Conservation (phyloP, 2,113 vertebrate genomes). For the Benthochromis sp. region DNA sequence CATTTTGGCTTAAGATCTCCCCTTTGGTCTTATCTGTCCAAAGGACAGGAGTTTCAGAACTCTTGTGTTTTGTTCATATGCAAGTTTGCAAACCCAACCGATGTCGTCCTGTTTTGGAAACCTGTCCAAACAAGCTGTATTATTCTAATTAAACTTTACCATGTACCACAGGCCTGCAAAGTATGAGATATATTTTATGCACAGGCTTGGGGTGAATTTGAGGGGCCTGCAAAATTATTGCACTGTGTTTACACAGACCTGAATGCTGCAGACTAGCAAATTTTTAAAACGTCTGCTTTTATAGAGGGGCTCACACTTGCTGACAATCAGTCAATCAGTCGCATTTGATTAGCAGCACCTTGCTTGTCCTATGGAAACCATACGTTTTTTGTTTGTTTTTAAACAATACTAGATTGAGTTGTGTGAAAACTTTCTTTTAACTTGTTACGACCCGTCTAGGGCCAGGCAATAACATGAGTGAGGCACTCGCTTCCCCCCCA, state of each 20-base stretch:
- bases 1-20: neutral
- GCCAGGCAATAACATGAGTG: neutral
- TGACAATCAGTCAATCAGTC: neutral
- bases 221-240: neutral
- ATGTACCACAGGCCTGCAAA: neutral
- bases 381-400: fast-evolving
- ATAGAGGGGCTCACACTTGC: neutral
- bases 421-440: neutral
- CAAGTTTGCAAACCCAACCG: neutral
- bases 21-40: neutral
- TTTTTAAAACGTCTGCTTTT: neutral
- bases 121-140: neutral
- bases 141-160: neutral
- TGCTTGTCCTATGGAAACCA: neutral
- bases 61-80: neutral
- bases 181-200: neutral
- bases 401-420: neutral
- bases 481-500: neutral
- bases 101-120: neutral
- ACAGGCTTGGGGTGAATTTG: neutral
- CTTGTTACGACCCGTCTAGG: neutral
- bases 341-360: neutral
- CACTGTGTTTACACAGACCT: neutral
- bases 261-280: neutral
- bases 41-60: neutral